Evolutionary conservation across 2,113 vertebrate genomes (phyloP).

Genomic region (Nannobrachium achirus): DNA sequence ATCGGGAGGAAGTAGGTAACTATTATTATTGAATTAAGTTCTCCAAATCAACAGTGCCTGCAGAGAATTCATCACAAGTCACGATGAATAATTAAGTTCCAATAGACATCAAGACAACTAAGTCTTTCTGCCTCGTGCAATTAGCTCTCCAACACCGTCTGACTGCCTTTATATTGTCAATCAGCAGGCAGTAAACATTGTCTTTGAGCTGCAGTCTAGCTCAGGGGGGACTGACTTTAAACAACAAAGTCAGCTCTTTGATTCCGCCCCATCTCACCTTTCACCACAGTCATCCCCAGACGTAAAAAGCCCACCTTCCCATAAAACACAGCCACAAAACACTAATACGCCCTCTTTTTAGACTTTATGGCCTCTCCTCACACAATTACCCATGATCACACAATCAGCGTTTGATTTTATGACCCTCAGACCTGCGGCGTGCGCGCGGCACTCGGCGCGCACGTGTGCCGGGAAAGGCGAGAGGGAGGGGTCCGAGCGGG

Average conservation of each 20-base stretch:
- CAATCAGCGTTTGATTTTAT: slow-evolving; percentile 76
- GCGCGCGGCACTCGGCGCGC: neutral
- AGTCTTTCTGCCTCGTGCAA: slow-evolving; percentile 64
- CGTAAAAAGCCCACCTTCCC: slow-evolving; percentile 60
- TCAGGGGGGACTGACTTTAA: slow-evolving; percentile 65
- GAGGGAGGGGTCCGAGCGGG: slow-evolving; percentile 28
- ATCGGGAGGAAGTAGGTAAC: too few species aligned
- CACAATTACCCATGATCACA: slow-evolving; percentile 76
- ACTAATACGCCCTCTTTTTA: slow-evolving; percentile 70
- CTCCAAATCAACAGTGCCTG: slow-evolving; percentile 38
- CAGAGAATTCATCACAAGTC: slow-evolving; percentile 54
- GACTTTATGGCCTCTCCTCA: slow-evolving; percentile 67
- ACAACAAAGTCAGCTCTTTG: slow-evolving; percentile 77
- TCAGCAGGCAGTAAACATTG: slow-evolving; percentile 71
- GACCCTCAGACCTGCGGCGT: slow-evolving; percentile 29
- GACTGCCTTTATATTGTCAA: slow-evolving; percentile 69
- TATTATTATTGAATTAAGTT: too few species aligned
- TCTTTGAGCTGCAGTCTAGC: slow-evolving; percentile 65
- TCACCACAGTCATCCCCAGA: slow-evolving; percentile 63
- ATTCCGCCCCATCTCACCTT: slow-evolving; percentile 73
- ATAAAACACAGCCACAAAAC: slow-evolving; percentile 76
- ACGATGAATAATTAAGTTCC: slow-evolving; percentile 57
- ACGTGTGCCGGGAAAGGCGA: neutral
- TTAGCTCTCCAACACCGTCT: slow-evolving; percentile 61
- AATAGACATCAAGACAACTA: slow-evolving; percentile 47